phyloP scores from a whole-genome alignment of 2,113 vertebrate genomes.

The Sphyrna mokarran region DNA sequence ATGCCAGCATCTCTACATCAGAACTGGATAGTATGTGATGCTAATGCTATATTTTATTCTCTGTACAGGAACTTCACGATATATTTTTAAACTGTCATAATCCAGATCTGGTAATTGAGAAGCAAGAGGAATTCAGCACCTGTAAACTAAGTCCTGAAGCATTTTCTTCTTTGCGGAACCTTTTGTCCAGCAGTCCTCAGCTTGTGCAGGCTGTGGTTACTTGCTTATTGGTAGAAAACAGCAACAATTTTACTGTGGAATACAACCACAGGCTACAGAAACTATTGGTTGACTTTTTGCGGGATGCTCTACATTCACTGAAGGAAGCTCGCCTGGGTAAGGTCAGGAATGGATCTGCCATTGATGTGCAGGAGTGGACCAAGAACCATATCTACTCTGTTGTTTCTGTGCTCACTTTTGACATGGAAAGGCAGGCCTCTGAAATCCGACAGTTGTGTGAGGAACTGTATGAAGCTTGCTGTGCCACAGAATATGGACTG shows the following conservation, averaged over 20 bases:
- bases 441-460: conserved; percentile 68
- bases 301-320: conserved; percentile 53
- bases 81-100: conserved; percentile 56
- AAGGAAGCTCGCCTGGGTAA: conserved; percentile 41
- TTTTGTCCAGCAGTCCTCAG: conserved; percentile 62
- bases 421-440: conserved; percentile 47
- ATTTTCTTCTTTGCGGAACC: conserved; percentile 61
- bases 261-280: conserved; percentile 56
- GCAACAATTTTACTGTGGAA: conserved; percentile 27
- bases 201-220: conserved; percentile 66
- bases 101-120: conserved; percentile 42
- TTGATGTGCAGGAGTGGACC: conserved; percentile 42
- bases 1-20: background rate
- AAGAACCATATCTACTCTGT: conserved; percentile 64
- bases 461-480: conserved; percentile 66
- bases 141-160: conserved; percentile 54
- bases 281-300: conserved; percentile 67
- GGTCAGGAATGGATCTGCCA: background rate
- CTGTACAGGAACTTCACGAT: conserved; percentile 69
- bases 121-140: conserved; percentile 44
- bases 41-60: conserved; percentile 37
- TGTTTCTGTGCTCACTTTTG: conserved; percentile 65
- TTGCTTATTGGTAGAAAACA: conserved; percentile 60
- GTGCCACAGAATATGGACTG: conserved; percentile 53
- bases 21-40: background rate